phyloP scores from a whole-genome alignment of 2,888 invertebrate species.

The Campoletis raptor region DNA sequence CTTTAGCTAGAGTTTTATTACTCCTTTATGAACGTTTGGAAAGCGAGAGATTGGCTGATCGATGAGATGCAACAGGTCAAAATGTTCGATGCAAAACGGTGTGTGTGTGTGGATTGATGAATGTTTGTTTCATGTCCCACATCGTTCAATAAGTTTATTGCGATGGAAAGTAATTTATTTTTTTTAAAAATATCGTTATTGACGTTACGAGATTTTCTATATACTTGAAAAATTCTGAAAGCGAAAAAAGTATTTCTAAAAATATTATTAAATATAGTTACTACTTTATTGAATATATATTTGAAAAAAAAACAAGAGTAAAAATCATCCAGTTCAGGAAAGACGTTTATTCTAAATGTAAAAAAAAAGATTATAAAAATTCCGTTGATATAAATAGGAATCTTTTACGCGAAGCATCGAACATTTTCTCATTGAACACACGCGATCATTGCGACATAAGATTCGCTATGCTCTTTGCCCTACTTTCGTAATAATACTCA shows the following conservation, averaged over 20 bases:
- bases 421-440: slow-evolving; percentile 39
- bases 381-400: neutral
- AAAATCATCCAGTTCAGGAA: neutral
- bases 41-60: neutral
- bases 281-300: too few species aligned
- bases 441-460: slow-evolving; percentile 41
- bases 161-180: neutral
- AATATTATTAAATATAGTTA: too few species aligned
- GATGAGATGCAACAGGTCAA: slow-evolving; percentile 21
- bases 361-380: neutral
- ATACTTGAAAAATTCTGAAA: neutral
- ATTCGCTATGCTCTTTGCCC: slow-evolving; percentile 59
- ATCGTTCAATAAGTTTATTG: neutral
- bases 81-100: slow-evolving; percentile 13
- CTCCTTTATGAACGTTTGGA: neutral
- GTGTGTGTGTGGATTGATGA: neutral
- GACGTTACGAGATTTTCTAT: neutral
- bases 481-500: slow-evolving; percentile 56
- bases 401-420: neutral
- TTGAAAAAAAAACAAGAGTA: neutral
- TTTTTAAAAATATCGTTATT: neutral
- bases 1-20: slow-evolving; percentile 25
- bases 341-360: neutral
- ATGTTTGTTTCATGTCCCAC: neutral
- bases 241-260: neutral